These are phyloP conservation scores for Bungarus multicinctus DNA, from an alignment of 2,113 vertebrate genomes.

Conservation along the genomic window DNA sequence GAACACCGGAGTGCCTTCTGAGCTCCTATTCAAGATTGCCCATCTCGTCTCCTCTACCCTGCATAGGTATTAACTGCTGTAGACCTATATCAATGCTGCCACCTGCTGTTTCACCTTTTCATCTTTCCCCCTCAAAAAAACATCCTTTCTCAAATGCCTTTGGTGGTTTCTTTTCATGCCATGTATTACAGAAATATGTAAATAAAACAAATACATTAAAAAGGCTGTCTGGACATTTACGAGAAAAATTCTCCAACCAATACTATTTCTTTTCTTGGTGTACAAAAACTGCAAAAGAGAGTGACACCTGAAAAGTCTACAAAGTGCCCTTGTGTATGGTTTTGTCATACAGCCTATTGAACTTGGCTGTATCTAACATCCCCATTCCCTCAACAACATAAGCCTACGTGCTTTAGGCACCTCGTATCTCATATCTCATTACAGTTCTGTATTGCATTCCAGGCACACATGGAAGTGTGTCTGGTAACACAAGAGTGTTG, in stretches of 20 bases:
- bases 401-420: background rate
- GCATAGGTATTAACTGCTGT: accelerated
- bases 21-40: background rate
- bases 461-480: background rate
- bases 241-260: background rate
- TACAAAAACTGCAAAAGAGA: background rate
- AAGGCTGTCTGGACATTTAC: background rate
- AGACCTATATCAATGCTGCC: conserved; percentile 57
- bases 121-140: too few relatives aligned
- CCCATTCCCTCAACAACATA: background rate
- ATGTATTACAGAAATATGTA: background rate
- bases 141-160: background rate
- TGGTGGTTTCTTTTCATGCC: background rate
- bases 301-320: background rate
- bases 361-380: background rate
- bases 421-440: background rate
- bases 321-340: background rate
- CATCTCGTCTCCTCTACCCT: accelerated
- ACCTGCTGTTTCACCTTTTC: conserved; percentile 52
- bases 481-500: background rate
- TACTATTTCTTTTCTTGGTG: background rate
- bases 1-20: conserved; percentile 61
- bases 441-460: background rate
- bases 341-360: background rate
- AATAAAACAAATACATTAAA: background rate